These are phyloP conservation scores for Henricia sp. DNA, from an alignment of 53 echinoderm and acorn worm genomes.

Conservation along the genomic window DNA sequence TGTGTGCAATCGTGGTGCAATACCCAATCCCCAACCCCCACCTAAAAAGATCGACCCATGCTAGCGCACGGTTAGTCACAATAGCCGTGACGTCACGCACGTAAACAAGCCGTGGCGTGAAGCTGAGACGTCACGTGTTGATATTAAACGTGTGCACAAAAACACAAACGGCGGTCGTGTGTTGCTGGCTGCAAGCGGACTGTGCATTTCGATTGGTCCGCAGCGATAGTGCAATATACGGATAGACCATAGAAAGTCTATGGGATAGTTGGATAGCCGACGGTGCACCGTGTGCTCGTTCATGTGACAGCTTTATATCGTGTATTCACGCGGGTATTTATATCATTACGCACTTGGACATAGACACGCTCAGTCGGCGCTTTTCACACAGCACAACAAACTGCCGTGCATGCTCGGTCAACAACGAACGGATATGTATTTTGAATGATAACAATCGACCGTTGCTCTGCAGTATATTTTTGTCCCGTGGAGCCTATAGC, in stretches of 20 bases:
- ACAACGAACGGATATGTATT: neutral
- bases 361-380: neutral
- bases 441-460: slow-evolving; percentile 2
- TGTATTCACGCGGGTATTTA: neutral
- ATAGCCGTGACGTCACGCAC: slow-evolving; percentile 58
- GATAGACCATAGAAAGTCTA: too few relatives aligned
- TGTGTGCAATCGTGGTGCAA: too few relatives aligned
- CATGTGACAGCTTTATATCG: neutral
- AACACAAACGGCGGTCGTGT: neutral
- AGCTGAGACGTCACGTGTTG: slow-evolving; percentile 49
- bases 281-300: neutral
- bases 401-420: neutral
- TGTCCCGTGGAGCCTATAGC: too few relatives aligned
- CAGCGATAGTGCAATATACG: neutral
- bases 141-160: neutral
- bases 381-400: neutral
- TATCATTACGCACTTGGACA: neutral
- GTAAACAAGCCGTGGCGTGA: slow-evolving; percentile 51
- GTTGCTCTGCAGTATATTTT: neutral
- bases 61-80: neutral
- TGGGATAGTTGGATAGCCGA: too few relatives aligned
- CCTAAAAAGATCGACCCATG: neutral
- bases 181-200: neutral
- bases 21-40: too few relatives aligned
- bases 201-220: neutral